Percentiles rank a stretch among this genome's conserved stretches.
These are phyloP conservation scores for Pomacea maculata DNA, from an alignment of 1,140 invertebrate genomes.

Conservation along the genomic window DNA sequence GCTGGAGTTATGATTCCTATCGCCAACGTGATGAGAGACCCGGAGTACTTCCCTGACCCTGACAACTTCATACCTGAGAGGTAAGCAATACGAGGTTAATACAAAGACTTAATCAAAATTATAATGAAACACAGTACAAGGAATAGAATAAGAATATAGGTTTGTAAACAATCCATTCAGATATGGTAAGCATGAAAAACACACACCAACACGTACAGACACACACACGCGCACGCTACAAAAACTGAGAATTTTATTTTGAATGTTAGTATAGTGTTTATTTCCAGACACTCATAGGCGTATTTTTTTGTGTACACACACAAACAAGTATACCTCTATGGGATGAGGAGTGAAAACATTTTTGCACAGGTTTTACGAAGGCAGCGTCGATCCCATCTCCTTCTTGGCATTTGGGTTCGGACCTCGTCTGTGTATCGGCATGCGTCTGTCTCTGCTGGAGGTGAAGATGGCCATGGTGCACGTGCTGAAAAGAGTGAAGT, in stretches of 20 bases:
- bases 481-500: slow-evolving; percentile 3
- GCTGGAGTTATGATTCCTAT: slow-evolving; percentile 28
- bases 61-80: slow-evolving; percentile 36
- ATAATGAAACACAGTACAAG: neutral
- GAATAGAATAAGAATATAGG: neutral
- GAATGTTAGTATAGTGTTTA: neutral
- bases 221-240: too few relatives aligned
- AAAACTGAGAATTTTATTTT: too few relatives aligned
- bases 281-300: neutral
- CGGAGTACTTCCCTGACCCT: slow-evolving; percentile 39
- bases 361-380: too few relatives aligned
- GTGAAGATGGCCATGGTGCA: slow-evolving; percentile 67
- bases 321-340: neutral
- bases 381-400: neutral
- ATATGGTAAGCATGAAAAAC: neutral
- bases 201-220: too few relatives aligned
- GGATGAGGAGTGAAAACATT: neutral
- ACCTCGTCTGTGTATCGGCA: slow-evolving; percentile 73
- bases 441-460: slow-evolving; percentile 66
- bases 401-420: slow-evolving; percentile 65
- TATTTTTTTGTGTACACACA: neutral
- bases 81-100: slow-evolving; percentile 70
- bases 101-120: neutral
- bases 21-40: slow-evolving; percentile 25
- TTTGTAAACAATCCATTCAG: neutral